phyloP scores from a whole-genome alignment of 2,797 vertebrate genomes.

The Iguana delicatissima region DNA sequence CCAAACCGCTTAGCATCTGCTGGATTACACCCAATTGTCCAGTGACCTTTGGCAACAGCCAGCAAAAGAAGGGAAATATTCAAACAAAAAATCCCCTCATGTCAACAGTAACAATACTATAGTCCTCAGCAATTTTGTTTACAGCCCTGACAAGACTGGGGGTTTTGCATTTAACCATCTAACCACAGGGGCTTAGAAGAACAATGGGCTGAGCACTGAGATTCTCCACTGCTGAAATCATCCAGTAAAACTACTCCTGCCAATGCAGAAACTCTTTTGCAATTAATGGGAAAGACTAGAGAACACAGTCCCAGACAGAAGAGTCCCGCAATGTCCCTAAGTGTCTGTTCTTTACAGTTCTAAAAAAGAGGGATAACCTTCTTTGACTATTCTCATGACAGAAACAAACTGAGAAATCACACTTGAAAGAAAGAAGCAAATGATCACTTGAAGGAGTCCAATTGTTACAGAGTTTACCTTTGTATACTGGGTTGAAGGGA shows the following conservation, averaged over 20 bases:
- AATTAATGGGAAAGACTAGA: conserved; percentile 21
- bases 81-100: neutral
- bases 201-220: conserved; percentile 56
- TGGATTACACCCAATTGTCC: neutral
- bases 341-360: neutral
- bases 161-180: conserved; percentile 11
- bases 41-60: neutral
- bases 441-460: neutral
- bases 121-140: conserved; percentile 49
- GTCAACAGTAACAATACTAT: neutral
- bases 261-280: conserved; percentile 63
- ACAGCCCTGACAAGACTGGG: conserved; percentile 17
- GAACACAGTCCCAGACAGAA: neutral
- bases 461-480: conserved; percentile 80
- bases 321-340: neutral
- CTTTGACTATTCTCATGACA: neutral
- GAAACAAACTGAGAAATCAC: neutral
- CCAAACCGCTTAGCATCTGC: neutral
- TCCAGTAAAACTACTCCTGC: conserved; percentile 51
- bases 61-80: neutral
- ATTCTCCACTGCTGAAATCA: conserved; percentile 74
- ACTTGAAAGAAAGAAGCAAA: neutral
- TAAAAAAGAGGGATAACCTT: neutral
- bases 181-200: conserved; percentile 50
- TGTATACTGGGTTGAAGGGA: conserved; percentile 85